These are phyloP conservation scores for Colossoma macropomum DNA, from an alignment of 2,113 vertebrate species.

Conservation along the genomic window DNA sequence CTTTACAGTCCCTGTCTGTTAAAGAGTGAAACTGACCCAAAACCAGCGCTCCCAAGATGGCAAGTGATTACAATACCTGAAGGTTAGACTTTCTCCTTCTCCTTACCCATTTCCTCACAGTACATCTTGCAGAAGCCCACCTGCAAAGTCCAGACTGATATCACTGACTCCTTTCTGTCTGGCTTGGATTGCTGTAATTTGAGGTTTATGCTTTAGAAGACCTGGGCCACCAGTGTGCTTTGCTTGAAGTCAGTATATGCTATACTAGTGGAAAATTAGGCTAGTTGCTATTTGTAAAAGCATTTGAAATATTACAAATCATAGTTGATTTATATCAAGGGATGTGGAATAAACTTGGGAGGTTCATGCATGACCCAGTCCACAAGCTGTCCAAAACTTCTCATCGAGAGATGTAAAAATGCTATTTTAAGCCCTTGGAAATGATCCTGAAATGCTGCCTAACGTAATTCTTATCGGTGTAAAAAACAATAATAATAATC, in stretches of 20 bases:
- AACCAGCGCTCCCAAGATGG: slow-evolving; percentile 1
- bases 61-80: neutral
- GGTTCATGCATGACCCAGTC: neutral
- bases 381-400: neutral
- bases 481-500: slow-evolving; percentile 27
- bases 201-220: slow-evolving; percentile 15
- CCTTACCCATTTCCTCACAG: neutral
- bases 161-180: slow-evolving; percentile 35
- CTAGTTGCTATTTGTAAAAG: neutral
- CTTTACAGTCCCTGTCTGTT: neutral
- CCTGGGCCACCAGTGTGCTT: neutral
- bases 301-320: neutral
- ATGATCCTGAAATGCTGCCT: slow-evolving; percentile 1
- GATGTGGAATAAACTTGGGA: neutral
- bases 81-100: slow-evolving; percentile 5
- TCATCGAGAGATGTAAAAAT: slow-evolving; percentile 2
- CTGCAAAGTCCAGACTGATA: slow-evolving; percentile 34
- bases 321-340: neutral
- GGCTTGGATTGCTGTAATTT: slow-evolving; percentile 21
- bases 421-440: neutral
- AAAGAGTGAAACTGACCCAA: neutral
- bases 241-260: neutral
- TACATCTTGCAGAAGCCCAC: slow-evolving; percentile 26
- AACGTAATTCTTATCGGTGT: neutral
- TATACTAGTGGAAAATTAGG: neutral